Conservation (phyloP, 2,797 vertebrate genomes). For the Microctenopoma steveboyesi region DNA sequence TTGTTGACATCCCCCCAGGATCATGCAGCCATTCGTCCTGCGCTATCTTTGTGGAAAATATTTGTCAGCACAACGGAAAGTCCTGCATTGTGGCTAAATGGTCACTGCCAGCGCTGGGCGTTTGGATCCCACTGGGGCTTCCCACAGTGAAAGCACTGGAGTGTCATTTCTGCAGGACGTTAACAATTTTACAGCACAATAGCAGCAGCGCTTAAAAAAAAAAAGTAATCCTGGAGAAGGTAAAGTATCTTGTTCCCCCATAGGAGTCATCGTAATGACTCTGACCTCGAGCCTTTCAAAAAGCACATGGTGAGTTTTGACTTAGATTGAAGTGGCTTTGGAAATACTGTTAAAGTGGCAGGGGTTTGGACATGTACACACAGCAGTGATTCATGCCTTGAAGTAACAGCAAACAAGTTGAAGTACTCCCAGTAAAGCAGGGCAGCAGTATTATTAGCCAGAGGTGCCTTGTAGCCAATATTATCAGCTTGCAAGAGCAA, state of each 20-base stretch:
- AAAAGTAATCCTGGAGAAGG: constrained; percentile 16
- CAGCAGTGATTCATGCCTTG: constrained; percentile 15
- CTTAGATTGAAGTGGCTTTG: constrained; percentile 31
- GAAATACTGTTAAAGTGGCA: constrained; percentile 2
- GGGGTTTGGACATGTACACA: constrained; percentile 19
- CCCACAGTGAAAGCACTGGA: constrained; percentile 32
- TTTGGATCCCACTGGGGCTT: constrained; percentile 33
- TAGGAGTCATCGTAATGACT: constrained; percentile 19
- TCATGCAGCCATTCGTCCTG: constrained; percentile 7
- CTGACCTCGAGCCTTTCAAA: constrained; percentile 25
- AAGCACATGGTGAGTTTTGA: constrained; percentile 27
- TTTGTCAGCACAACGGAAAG: constrained; percentile 25
- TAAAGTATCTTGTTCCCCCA: constrained; percentile 6
- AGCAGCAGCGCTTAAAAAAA: constrained; percentile 4
- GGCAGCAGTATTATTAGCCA: not conserved
- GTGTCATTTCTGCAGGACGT: constrained; percentile 39
- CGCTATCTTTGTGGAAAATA: constrained; percentile 27
- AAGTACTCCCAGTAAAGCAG: not conserved
- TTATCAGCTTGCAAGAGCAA: not conserved
- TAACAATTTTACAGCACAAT: constrained; percentile 27
- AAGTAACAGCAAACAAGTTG: constrained; percentile 5
- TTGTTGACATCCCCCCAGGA: constrained; percentile 26
- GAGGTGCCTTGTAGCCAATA: not conserved
- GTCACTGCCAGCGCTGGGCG: constrained; percentile 17
- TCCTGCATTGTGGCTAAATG: constrained; percentile 32